Percentiles rank a stretch among this genome's conserved stretches.
phyloP scores from a whole-genome alignment of 2,888 invertebrate genomes.

The Eustalomyia histrio region DNA sequence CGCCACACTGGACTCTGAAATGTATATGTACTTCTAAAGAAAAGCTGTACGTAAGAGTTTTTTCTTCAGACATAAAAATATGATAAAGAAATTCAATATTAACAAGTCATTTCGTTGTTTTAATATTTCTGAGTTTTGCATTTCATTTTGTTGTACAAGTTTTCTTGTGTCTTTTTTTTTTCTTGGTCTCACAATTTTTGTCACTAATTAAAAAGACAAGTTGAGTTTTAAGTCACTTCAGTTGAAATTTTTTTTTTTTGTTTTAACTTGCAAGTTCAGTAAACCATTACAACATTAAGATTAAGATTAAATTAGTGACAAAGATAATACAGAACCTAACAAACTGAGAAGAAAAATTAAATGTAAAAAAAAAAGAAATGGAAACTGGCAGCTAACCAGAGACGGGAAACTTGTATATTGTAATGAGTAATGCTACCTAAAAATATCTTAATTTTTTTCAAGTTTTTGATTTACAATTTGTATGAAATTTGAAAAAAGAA shows the following conservation, averaged over 20 bases:
- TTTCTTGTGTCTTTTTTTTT: background rate
- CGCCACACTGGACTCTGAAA: background rate
- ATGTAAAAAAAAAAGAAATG: background rate
- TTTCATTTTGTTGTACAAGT: background rate
- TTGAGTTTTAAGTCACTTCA: constrained; percentile 43
- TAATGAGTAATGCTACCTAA: background rate
- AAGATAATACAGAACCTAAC: constrained; percentile 26
- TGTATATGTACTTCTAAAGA: background rate
- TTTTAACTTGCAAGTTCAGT: constrained; percentile 40
- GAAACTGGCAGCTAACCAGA: background rate
- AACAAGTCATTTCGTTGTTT: constrained; percentile 5
- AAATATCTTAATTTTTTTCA: too few relatives aligned
- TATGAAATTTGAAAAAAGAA: too few relatives aligned
- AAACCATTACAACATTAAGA: constrained; percentile 55
- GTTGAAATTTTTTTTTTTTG: constrained; percentile 14
- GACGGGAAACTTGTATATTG: background rate
- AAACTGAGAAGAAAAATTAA: background rate
- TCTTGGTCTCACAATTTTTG: constrained; percentile 33
- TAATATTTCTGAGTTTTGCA: background rate
- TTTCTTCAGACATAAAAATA: background rate
- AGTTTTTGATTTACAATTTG: too few relatives aligned
- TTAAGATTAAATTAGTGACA: constrained; percentile 53
- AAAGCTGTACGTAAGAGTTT: background rate
- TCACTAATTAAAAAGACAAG: constrained; percentile 59
- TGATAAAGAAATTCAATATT: constrained; percentile 30